These are phyloP conservation scores for Amazona vittata DNA, from an alignment of 2,113 vertebrate genomes.

Conservation along the genomic window DNA sequence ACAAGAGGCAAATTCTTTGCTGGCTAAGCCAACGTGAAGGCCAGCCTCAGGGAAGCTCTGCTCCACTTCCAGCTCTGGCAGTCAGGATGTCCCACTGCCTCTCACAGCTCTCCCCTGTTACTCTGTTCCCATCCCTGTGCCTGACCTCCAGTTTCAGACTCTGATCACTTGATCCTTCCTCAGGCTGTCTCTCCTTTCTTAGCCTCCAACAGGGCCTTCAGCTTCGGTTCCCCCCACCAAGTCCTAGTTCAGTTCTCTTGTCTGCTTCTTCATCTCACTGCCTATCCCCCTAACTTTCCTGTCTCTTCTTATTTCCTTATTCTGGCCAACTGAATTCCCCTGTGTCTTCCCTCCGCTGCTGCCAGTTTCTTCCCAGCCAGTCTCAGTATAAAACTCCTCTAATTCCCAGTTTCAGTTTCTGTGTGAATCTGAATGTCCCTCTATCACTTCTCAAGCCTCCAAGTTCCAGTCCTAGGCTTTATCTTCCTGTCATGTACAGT, in stretches of 20 bases:
- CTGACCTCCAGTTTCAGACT: background rate
- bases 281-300: background rate
- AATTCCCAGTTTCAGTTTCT: background rate
- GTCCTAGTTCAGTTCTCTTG: background rate
- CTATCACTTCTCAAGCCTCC: background rate
- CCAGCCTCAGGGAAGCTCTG: background rate
- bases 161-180: background rate
- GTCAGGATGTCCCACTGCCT: background rate
- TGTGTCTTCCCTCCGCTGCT: background rate
- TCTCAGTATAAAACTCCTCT: background rate
- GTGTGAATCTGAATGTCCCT: background rate
- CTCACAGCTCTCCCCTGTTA: background rate
- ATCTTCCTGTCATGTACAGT: background rate
- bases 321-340: background rate
- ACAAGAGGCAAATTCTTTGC: conserved; percentile 37
- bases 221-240: background rate
- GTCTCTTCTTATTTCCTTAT: background rate
- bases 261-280: background rate
- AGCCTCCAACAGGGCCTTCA: background rate
- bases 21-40: background rate
- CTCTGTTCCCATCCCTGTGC: background rate
- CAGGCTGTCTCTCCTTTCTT: background rate
- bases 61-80: background rate
- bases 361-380: background rate
- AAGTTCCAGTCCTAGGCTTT: background rate